A percentile compares a stretch with the other conserved stretches of the same genome.
Conservation (phyloP, 2,888 invertebrate species). For the Toxonevra muliebris region DNA sequence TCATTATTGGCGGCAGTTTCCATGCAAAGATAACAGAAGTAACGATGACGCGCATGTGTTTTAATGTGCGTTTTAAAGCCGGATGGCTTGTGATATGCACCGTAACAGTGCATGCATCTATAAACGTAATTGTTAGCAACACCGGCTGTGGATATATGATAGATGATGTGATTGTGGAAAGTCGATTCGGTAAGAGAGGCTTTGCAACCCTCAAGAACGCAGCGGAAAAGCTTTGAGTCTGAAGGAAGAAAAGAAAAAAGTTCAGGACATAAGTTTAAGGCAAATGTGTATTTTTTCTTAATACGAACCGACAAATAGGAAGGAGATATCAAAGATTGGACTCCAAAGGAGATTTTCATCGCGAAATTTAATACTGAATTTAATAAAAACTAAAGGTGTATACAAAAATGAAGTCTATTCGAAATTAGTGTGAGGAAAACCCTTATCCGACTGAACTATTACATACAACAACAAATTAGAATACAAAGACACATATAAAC, state of each 20-base stretch:
- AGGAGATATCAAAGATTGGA: no score
- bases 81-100: slow-evolving; percentile 39
- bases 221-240: slow-evolving; percentile 51
- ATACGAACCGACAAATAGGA: no score
- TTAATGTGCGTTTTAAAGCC: slow-evolving; percentile 70
- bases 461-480: no score
- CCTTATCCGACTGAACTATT: no score
- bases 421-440: no score
- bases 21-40: slow-evolving; percentile 71
- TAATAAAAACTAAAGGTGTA: no score
- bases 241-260: slow-evolving; percentile 13
- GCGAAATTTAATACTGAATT: no score
- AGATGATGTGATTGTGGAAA: slow-evolving; percentile 50
- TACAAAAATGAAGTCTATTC: no score
- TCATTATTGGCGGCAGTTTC: slow-evolving; percentile 54
- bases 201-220: slow-evolving; percentile 48
- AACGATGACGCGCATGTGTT: slow-evolving; percentile 69
- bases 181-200: slow-evolving; percentile 42
- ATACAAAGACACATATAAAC: no score
- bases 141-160: slow-evolving; percentile 43
- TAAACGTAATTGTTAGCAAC: slow-evolving; percentile 39
- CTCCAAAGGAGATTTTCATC: no score
- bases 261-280: background rate
- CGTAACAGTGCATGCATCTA: slow-evolving; percentile 47
- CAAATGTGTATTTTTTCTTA: background rate